Evolutionary conservation across 2,113 vertebrate species (phyloP), one percentile per base, ranked within the genome.

Genomic region (Channa maculata): DNA sequence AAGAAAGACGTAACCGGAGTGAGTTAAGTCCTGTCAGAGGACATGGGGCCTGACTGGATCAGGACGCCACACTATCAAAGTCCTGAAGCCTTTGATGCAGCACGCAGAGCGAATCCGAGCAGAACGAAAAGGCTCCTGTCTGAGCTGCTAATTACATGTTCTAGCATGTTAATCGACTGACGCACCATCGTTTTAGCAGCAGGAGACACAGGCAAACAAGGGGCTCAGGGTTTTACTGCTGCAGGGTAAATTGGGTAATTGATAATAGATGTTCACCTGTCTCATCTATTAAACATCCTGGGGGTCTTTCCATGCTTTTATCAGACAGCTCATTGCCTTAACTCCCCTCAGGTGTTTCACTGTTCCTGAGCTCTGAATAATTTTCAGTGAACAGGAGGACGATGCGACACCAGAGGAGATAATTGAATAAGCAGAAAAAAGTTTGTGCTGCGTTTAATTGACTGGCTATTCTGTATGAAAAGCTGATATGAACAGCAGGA

Each of bases 61-160:
- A 24, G 24, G 24, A 24, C 24, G 24, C 24, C 24, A 24, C 24
- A 24, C 24, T 24, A 24, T 24, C 24, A 24, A 1, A 24, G 24
- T 24, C 24, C 24, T 24, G 24, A 1, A 24, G 24, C 24, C 24
- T 24, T 24, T 24, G 24, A 24, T 24, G 24, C 24, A 24, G 24
- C 46, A 8, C 14, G 64, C 68, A 37, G 15, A 24, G 60, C 37
- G 77, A 70, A 86, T 80, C 70, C 48, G 37, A 71, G 65, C 38
- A 53, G 48, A 64, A 38, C 2, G 0, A 77, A 63, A 6, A 52
- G 36, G 39, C 59, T 57, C 58, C 76, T 54, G 69, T 58, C 62
- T 82, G 58, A 67, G 50, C 44, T 3, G 11, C 55, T 80, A 75
- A 80, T 86, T 65, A 77, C 80, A 71, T 71, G 72, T 79, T 69